Percentiles rank a stretch among this genome's conserved stretches.
phyloP scores from a whole-genome alignment of 1,140 invertebrate genomes.

The Pseudomyrmex pallidus region DNA sequence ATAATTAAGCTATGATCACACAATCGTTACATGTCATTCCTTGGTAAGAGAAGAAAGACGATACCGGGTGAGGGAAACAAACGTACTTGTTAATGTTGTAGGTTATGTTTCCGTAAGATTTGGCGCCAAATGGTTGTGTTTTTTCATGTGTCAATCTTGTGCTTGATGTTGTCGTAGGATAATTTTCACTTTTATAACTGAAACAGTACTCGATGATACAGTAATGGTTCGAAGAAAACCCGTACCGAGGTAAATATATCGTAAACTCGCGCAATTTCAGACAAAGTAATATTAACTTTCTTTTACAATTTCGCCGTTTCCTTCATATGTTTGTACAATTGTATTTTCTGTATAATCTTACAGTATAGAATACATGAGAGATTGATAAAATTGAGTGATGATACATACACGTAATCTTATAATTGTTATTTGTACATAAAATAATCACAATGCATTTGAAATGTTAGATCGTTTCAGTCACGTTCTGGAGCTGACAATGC shows the following conservation, averaged over 20 bases:
- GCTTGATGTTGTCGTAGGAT: background rate
- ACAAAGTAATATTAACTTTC: background rate
- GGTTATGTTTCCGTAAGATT: constrained; percentile 6
- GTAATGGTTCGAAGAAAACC: constrained; percentile 55
- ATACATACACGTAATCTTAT: too few species aligned
- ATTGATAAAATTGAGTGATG: too few species aligned
- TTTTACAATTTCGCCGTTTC: too few species aligned
- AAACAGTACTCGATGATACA: background rate
- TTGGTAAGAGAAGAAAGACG: too few species aligned
- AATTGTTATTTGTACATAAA: constrained; percentile 10
- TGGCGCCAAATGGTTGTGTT: constrained; percentile 5
- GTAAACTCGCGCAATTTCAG: background rate
- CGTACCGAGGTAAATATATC: constrained; percentile 42
- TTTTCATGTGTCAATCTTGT: background rate
- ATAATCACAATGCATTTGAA: background rate
- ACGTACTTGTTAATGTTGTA: background rate
- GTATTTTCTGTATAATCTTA: too few species aligned
- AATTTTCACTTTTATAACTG: constrained; percentile 6
- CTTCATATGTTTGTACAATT: too few species aligned
- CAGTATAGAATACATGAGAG: too few species aligned
- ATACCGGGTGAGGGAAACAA: too few species aligned
- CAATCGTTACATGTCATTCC: too few species aligned
- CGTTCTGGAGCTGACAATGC: background rate
- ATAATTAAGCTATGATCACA: too few species aligned
- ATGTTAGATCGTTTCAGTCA: constrained; percentile 11